Conservation (phyloP, 2,113 vertebrate genomes). For the Mesitornis unicolor region DNA sequence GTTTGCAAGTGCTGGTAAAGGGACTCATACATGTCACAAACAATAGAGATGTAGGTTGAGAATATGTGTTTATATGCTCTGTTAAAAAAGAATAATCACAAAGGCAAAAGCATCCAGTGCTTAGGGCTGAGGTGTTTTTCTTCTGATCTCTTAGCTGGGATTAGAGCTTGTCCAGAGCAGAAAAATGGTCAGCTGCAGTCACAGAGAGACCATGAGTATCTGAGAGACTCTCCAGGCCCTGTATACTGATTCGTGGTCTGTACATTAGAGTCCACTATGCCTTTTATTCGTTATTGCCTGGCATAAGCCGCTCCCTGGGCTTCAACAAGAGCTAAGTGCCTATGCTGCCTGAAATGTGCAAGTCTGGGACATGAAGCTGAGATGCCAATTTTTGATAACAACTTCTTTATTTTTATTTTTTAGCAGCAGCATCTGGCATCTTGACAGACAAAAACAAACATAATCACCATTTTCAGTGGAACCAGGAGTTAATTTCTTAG, state of each 20-base stretch:
- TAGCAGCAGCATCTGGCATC: neutral
- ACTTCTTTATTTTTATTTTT: neutral
- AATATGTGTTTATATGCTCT: neutral
- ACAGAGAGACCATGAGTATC: fast-evolving
- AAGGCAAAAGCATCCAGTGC: neutral
- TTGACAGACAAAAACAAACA: neutral
- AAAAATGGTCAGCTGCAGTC: neutral
- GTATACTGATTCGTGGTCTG: neutral
- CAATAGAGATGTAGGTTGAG: neutral
- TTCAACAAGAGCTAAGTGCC: neutral
- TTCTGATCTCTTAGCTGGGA: neutral
- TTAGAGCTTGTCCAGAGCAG: neutral
- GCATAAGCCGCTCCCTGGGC: neutral
- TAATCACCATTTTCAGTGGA: neutral
- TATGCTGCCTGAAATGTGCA: no score
- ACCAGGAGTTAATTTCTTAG: neutral
- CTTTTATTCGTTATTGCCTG: neutral
- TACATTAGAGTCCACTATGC: neutral
- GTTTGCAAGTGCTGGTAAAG: neutral
- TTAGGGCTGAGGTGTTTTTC: neutral
- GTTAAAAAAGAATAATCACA: neutral
- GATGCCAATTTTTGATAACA: neutral
- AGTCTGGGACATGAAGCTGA: neutral
- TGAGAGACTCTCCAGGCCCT: neutral
- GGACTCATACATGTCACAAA: neutral